Percentiles rank a stretch among this genome's conserved stretches.
Evolutionary conservation across 2,797 vertebrate genomes (phyloP).

Genomic region (Sebastes flavidus): DNA sequence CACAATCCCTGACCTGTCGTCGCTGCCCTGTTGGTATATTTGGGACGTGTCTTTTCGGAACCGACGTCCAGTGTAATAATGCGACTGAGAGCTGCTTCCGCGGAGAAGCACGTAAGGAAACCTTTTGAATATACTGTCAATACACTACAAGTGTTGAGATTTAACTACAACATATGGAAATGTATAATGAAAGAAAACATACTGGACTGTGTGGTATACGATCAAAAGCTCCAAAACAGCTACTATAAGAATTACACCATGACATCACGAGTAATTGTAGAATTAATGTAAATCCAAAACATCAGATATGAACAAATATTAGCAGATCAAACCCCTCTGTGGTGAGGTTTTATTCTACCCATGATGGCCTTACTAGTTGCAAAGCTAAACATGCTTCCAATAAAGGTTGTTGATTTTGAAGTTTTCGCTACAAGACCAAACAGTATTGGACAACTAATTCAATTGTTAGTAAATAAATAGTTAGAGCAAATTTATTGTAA

Average conservation of each 20-base stretch:
- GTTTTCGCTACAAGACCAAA: not conserved
- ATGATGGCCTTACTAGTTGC: not conserved
- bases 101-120: constrained; percentile 58
- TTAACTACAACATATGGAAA: not conserved
- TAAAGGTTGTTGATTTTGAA: not conserved
- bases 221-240: too few species aligned
- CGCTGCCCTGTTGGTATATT: constrained; percentile 36
- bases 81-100: constrained; percentile 49
- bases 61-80: constrained; percentile 17
- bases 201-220: rapidly evolving
- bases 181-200: too few species aligned
- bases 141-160: not conserved
- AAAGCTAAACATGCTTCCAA: not conserved
- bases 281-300: not conserved
- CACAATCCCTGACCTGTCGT: constrained; percentile 52
- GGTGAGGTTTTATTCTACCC: not conserved
- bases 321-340: not conserved
- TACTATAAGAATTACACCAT: not conserved
- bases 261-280: not conserved
- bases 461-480: not conserved
- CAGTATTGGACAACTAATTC: not conserved
- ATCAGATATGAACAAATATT: not conserved
- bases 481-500: not conserved
- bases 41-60: constrained; percentile 22
- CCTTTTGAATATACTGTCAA: not conserved